Evolutionary conservation across 1,140 invertebrate species (phyloP).

Genomic region (Drosophila parvula): DNA sequence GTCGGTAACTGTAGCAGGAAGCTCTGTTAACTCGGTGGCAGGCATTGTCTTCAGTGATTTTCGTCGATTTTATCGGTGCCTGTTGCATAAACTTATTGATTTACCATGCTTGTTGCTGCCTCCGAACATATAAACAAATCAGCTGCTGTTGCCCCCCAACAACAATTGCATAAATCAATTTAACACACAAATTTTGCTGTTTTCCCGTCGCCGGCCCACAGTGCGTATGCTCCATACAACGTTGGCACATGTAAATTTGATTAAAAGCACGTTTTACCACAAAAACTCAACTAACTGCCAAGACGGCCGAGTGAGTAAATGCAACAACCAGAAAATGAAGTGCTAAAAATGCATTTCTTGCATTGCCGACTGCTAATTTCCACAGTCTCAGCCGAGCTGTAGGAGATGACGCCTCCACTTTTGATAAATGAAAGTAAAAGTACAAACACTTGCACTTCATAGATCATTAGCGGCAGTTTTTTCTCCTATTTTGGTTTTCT

Average conservation of each 20-base stretch:
- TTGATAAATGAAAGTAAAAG: conserved; percentile 82
- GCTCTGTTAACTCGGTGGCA: conserved; percentile 42
- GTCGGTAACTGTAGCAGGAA: conserved; percentile 57
- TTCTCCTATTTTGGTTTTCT: conserved; percentile 21
- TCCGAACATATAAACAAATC: conserved; percentile 77
- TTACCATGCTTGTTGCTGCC: conserved; percentile 63
- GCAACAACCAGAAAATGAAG: conserved; percentile 59
- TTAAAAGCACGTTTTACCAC: conserved; percentile 79
- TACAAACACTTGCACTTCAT: conserved; percentile 73
- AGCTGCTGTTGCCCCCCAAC: conserved; percentile 66
- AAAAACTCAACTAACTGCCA: conserved; percentile 32
- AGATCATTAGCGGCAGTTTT: conserved; percentile 74
- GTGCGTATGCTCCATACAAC: conserved; percentile 66
- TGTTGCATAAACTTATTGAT: conserved; percentile 81
- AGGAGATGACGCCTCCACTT: conserved; percentile 75
- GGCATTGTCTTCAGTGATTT: conserved; percentile 66
- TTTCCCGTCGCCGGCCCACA: conserved; percentile 56
- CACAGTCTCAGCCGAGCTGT: conserved; percentile 37
- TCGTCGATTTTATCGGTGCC: conserved; percentile 68
- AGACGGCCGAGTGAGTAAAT: conserved; percentile 2
- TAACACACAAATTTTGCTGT: conserved; percentile 56
- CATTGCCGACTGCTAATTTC: conserved; percentile 65
- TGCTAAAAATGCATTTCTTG: conserved; percentile 68
- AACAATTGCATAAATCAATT: conserved; percentile 83
- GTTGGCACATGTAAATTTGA: conserved; percentile 75